These are phyloP conservation scores for Psilopsiagon aurifrons DNA, from an alignment of 2,113 vertebrate genomes.

Conservation along the genomic window DNA sequence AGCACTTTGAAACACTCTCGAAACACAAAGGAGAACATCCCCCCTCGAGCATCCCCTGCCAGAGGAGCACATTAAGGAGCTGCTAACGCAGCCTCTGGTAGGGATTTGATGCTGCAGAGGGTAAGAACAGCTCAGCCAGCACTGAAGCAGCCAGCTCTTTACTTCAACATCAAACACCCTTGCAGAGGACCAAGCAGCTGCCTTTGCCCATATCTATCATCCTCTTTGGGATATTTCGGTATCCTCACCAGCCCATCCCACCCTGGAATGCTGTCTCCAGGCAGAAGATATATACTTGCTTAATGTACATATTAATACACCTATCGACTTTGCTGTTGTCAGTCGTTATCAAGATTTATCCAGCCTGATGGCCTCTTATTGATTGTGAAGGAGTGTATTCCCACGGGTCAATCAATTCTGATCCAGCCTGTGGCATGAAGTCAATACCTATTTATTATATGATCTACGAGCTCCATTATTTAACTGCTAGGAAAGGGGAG, in stretches of 20 bases:
- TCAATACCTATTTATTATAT: conserved; percentile 81
- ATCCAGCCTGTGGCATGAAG: conserved; percentile 62
- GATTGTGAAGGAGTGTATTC: conserved; percentile 66
- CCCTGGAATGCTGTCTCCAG: neutral
- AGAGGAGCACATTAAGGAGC: neutral
- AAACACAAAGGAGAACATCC: neutral
- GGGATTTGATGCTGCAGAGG: neutral
- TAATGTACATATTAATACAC: conserved; percentile 63
- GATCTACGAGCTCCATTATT: conserved; percentile 74
- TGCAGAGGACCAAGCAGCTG: neutral
- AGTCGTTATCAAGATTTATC: conserved; percentile 78
- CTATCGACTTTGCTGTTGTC: conserved; percentile 67
- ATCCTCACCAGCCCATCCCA: neutral
- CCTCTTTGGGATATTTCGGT: neutral
- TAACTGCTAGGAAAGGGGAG: neutral
- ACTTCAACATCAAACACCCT: neutral
- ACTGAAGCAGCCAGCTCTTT: neutral
- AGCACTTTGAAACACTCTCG: neutral
- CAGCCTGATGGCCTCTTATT: conserved; percentile 58
- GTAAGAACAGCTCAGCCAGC: neutral
- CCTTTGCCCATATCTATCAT: neutral
- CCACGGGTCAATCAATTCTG: conserved; percentile 74
- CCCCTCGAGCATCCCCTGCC: neutral
- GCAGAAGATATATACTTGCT: conserved; percentile 3
- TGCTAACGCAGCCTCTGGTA: accelerated